phyloP scores from a whole-genome alignment of 2,888 invertebrate species.

The Eulithis testata region DNA sequence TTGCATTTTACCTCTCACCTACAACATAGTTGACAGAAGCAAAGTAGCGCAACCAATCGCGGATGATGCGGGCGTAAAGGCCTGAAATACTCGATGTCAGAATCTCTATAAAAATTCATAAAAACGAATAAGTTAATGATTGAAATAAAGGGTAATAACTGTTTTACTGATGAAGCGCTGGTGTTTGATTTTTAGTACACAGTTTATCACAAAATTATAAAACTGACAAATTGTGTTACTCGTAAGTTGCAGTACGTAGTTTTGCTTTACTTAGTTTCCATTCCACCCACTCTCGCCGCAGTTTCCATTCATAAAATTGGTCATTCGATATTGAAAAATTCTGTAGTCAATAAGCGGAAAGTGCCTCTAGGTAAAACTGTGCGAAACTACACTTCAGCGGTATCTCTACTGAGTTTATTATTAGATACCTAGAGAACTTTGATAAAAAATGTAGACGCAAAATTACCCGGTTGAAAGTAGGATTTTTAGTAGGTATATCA shows the following conservation, averaged over 20 bases:
- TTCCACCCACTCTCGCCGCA: slow-evolving; percentile 18
- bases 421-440: neutral
- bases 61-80: no score
- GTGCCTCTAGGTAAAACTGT: slow-evolving; percentile 24
- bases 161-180: no score
- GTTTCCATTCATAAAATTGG: slow-evolving; percentile 35
- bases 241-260: slow-evolving; percentile 12
- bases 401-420: neutral
- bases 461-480: no score
- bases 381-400: slow-evolving; percentile 15
- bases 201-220: no score
- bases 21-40: slow-evolving; percentile 23
- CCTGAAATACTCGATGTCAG: no score
- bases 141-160: no score
- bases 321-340: slow-evolving; percentile 30
- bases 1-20: slow-evolving; percentile 48
- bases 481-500: no score
- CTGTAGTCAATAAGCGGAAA: slow-evolving; percentile 30
- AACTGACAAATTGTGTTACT: no score
- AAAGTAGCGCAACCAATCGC: slow-evolving; percentile 8
- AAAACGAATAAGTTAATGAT: no score
- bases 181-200: no score
- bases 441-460: neutral
- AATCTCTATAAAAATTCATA: no score
- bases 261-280: slow-evolving; percentile 11